Evolutionary conservation across 2,797 vertebrate species (phyloP).

Genomic region (Schizopygopsis malacanthus): DNA sequence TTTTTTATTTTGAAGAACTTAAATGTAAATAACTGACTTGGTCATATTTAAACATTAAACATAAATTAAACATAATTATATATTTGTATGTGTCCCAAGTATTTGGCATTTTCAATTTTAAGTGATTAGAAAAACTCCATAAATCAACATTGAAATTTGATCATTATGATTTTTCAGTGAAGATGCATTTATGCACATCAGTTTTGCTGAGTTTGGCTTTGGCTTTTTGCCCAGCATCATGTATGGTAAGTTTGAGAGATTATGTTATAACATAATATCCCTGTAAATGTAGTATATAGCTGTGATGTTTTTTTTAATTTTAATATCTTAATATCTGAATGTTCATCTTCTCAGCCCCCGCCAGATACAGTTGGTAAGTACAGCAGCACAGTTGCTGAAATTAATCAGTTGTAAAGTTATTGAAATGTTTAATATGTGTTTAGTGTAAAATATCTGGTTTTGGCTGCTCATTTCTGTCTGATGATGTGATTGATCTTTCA

Average conservation of each 20-base stretch:
- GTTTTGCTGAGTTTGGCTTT: slow-evolving; percentile 20
- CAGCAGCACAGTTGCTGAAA: not conserved
- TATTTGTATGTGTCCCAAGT: not conserved
- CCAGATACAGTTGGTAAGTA: slow-evolving; percentile 3
- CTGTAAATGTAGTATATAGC: not conserved
- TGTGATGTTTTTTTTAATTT: not conserved
- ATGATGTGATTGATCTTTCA: not conserved
- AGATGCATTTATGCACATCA: not conserved
- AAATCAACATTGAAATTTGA: not conserved
- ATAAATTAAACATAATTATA: too few species aligned
- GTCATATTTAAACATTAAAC: not conserved
- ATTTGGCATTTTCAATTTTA: not conserved
- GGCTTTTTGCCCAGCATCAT: not conserved
- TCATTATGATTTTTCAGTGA: not conserved
- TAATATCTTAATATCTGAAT: not conserved
- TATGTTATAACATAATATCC: too few species aligned
- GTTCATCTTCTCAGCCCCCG: not conserved
- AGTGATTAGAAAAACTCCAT: not conserved
- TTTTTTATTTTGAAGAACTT: not conserved
- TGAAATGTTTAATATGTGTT: not conserved
- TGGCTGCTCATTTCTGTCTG: not conserved
- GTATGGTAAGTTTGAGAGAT: not conserved
- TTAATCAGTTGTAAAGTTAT: not conserved
- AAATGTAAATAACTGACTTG: not conserved
- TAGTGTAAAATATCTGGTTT: not conserved